Evolutionary conservation across 35 echinoderm and acorn worm species (phyloP), one percentile per base, ranked within the genome.

Genomic region (Ophiothrix spiculata): DNA sequence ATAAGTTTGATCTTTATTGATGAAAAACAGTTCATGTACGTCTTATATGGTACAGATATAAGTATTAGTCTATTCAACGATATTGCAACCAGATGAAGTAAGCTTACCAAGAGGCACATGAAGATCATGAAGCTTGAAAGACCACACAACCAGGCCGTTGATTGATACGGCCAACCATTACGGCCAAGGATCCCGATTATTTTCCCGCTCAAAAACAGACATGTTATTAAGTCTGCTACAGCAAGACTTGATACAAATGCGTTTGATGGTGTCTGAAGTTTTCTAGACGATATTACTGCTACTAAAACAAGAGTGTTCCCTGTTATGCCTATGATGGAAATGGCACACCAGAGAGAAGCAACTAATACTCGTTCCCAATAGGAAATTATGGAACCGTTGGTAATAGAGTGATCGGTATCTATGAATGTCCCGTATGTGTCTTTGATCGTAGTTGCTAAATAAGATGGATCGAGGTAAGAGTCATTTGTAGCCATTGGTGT

Each of bases 201-300:
- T 23, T 77, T 87, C 23, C 80, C 39, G 17, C 74, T 78, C 25
- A 92, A 39, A 28, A 76, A 76, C 23, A 92, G 36, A 49, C 69
- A 77, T 0, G 85, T 83, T 8, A 75, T 45, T 23, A 94, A 33
- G 33, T 94, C 92, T 1, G 92, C 77, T 0, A 86, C 32, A 33
- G 92, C 92, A 8, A 94, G 92, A 74, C 83, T 94, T 34, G 86
- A 82, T 8, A 94, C 87, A 54, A 94, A 90, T 10, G 85, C 77
- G 77, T 94, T 94, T 0, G 92, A 73, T 17, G 56, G 33, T 39
- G 87, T 94, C 4, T 83, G 87, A 38, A 94, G 45, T 31, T 86
- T 74, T 28, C 56, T 63, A 0, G 82, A 90, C 37, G 90, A 19
- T 10, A 90, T 39, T n/a, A 94, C 92, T 19, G 92, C 77, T 1